These are phyloP conservation scores for Campylomormyrus numenius DNA, from an alignment of 2,113 vertebrate genomes.

Conservation along the genomic window DNA sequence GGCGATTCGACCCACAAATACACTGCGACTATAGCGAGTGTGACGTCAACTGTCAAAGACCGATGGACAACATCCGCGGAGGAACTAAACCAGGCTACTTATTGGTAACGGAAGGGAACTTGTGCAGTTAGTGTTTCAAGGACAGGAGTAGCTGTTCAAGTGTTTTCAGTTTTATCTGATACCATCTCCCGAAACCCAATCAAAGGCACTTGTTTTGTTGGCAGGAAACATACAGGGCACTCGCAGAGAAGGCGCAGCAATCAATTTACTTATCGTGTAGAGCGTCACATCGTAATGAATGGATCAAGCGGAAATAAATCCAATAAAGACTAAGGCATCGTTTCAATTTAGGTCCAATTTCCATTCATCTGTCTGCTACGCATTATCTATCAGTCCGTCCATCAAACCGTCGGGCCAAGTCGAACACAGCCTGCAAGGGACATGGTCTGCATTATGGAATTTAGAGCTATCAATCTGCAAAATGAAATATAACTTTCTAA, in stretches of 20 bases:
- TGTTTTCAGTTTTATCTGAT: neutral
- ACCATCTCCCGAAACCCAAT: neutral
- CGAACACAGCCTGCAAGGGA: neutral
- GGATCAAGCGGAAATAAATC: neutral
- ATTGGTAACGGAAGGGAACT: neutral
- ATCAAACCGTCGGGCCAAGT: neutral
- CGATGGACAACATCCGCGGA: neutral
- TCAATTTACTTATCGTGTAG: neutral
- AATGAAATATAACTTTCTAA: neutral
- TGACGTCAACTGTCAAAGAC: too few species aligned
- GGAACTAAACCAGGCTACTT: neutral
- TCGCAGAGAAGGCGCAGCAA: neutral
- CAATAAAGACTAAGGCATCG: neutral
- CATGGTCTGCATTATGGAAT: neutral
- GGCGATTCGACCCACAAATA: too few species aligned
- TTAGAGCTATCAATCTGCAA: neutral
- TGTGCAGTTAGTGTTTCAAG: neutral
- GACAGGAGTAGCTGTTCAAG: neutral
- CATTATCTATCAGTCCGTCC: neutral
- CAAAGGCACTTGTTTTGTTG: neutral
- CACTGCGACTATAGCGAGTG: too few species aligned
- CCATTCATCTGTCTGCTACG: neutral
- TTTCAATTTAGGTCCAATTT: neutral
- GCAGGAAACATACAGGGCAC: neutral
- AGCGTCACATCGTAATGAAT: neutral